Evolutionary conservation across 2,888 invertebrate species (phyloP).

Genomic region (Deroplatys truncata): DNA sequence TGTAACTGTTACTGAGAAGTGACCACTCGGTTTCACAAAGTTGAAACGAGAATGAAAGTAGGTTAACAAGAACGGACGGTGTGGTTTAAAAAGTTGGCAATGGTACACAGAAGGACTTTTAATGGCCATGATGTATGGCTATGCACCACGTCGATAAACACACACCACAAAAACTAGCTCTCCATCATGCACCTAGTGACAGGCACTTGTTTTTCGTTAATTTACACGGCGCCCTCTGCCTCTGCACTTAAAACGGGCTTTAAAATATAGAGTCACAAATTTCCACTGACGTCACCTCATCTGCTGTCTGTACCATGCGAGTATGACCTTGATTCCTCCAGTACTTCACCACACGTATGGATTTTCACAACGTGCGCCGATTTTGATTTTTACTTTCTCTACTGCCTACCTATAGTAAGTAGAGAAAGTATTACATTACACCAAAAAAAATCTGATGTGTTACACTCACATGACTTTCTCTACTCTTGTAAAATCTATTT

Average conservation of each 20-base stretch:
- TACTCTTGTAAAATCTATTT: no score
- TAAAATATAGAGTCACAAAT: background rate
- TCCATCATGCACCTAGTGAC: background rate
- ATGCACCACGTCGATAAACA: background rate
- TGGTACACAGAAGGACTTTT: background rate
- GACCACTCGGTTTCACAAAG: no score
- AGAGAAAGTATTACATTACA: no score
- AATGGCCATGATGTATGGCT: background rate
- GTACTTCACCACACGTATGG: no score
- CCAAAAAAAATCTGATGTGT: no score
- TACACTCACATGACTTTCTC: no score
- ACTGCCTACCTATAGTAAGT: no score
- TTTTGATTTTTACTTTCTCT: no score
- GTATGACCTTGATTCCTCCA: background rate
- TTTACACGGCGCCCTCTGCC: background rate
- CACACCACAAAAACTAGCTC: background rate
- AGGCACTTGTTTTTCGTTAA: background rate
- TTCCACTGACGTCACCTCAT: background rate
- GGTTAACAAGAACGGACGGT: no score
- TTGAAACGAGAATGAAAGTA: no score
- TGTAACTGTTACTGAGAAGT: no score
- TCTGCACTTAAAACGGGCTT: background rate
- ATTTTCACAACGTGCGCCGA: no score
- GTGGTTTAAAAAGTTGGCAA: background rate
- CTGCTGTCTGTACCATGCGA: background rate